Base-by-base conservation (phyloP, 2,888 invertebrate species). In the Vannuccia rotundouncinata region DNA sequence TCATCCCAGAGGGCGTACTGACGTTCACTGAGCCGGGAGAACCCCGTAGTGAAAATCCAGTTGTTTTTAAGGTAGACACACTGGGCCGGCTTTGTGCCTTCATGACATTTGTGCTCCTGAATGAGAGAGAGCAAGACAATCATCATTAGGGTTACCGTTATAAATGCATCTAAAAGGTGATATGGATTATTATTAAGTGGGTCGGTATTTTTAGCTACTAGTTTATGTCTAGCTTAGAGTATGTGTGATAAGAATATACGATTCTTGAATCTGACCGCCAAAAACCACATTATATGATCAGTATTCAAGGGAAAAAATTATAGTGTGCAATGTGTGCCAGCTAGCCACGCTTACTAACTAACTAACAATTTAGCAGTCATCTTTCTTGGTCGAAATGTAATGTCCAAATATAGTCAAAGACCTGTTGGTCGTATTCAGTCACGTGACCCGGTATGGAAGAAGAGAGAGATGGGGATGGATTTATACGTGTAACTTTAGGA, bases 21-120 rank as follows among this genome's bases (percentile, higher is more conserved):
- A 17, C 96, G 91, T 88, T 96, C 95, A 84, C 94, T 95, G 90
- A 95, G 92, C 82, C 94, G 91, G 0, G 95, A 95, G 89, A 96
- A 97, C 0, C 96, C 96, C 0, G 95, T 95, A 0, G 95, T 94
- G 82, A 96, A 90, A 45, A 96, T 90, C 31, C 92, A 91, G 30
- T 93, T 93, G 82, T 92, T 90, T 82, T 93, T 93, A 60, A 95
- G 90, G 89, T 93, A 97, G 22, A 93, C 92, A 80, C 93, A 89
- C 82, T 89, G 87, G 45, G 88, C 84, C 28, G 90, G 89, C 82
- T 90, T 95, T 0, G 94, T 92, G 59, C 96, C 95, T 31, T 92
- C 91, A 88, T 95, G 95, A 84, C 94, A 94, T 29, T 91, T 87
- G 0, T 92, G 93, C 89, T 95, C 94, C 93, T 94, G 89, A 5